phyloP scores from a whole-genome alignment of 2,888 invertebrate species.

The Myathropa florea region DNA sequence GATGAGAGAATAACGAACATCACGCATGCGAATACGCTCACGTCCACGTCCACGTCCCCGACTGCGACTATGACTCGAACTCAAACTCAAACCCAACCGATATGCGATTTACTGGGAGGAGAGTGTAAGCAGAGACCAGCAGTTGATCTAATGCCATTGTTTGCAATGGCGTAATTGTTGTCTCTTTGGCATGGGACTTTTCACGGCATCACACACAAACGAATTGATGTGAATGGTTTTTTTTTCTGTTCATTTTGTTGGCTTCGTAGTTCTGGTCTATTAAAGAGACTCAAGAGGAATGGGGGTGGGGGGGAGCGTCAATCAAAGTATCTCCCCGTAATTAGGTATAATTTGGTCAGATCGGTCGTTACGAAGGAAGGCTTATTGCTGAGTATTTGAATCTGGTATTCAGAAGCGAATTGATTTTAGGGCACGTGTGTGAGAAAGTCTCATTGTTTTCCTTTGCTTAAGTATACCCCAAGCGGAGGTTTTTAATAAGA shows the following conservation, averaged over 20 bases:
- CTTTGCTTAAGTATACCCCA: background rate
- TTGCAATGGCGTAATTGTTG: conserved; percentile 62
- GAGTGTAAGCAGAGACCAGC: conserved; percentile 53
- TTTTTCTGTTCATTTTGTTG: background rate
- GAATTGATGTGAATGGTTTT: conserved; percentile 48
- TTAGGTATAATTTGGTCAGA: conserved; percentile 65
- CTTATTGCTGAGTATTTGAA: background rate
- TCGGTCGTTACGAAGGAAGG: background rate
- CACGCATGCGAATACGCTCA: conserved; percentile 54
- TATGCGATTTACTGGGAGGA: conserved; percentile 58
- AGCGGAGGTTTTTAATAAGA: background rate
- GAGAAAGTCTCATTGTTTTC: conserved; percentile 44
- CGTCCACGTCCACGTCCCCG: background rate
- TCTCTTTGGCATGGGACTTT: conserved; percentile 60
- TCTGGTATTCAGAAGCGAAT: conserved; percentile 23
- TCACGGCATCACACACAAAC: conserved; percentile 12
- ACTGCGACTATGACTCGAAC: background rate
- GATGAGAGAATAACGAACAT: conserved; percentile 62
- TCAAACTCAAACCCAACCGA: background rate
- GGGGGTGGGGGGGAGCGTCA: conserved; percentile 11
- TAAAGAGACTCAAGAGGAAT: conserved; percentile 30
- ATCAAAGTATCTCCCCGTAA: conserved; percentile 59
- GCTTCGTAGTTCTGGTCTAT: conserved; percentile 57
- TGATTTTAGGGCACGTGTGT: conserved; percentile 62
- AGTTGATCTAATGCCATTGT: conserved; percentile 67